Base-by-base conservation (phyloP, 2,888 invertebrate genomes). In the Anarsia innoxiella region DNA sequence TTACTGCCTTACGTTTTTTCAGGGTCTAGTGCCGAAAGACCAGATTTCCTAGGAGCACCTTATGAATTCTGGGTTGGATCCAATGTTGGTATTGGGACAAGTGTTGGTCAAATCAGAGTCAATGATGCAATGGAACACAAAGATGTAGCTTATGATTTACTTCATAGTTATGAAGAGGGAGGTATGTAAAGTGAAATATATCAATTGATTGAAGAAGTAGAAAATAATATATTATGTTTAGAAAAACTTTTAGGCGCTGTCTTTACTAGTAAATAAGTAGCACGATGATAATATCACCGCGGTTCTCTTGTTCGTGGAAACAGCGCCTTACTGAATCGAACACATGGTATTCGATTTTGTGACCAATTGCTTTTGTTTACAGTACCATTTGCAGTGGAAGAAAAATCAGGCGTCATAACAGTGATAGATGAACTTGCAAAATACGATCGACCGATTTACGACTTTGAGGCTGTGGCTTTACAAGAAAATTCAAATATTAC, bases 381-480 rank as follows among this genome's bases (percentile, higher is more conserved):
- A 92, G 95, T 95, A n/a, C 96, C 96, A 2, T 95, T 96, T 72
- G 95, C 93, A 2, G 93, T 96, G 13, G 95, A 95, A 77, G 94
- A 95, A 65, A 86, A 90, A 42, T 93, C 94, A 0, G 96, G 96
- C 2, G 93, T 93, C 0, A 94, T 96, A 31, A 94, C 94, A 1
- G 93, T 96, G 0, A 91, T 94, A 39, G 89, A 93, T 19, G 90
- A 91, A 41, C 74, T 94, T 27, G 77, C 88, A 1, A 90, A 91
- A 50, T 94, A 88, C 58, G 86, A 88, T 13, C 76, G 90, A 19
- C 86, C 88, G 2, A 70, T 89, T 23, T 96, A 92, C 58, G 90
- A 93, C 44, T 94, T 96, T 56, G 94, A 94, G 76, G 93, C 94
- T 0, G 90, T 94, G 4, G 95, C 94, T 0, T 90, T 89, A 1